Evolutionary conservation across 2,797 vertebrate genomes (phyloP).

Genomic region (Bothrops alternatus): DNA sequence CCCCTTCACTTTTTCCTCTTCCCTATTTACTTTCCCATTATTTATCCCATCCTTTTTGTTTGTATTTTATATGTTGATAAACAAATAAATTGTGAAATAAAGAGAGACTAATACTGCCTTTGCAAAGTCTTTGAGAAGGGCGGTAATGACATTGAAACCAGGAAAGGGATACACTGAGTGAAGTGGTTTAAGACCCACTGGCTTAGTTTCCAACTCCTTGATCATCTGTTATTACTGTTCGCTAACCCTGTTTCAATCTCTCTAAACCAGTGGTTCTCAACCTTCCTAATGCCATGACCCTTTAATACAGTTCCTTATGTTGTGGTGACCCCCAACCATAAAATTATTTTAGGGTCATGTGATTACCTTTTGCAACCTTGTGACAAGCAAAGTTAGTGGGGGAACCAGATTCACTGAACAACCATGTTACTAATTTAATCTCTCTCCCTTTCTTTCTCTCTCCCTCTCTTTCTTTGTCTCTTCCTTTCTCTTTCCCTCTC

Average conservation of each 20-base stretch:
- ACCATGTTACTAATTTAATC: no score
- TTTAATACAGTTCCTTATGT: no score
- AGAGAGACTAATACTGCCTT: neutral
- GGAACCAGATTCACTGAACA: no score
- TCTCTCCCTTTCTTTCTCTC: no score
- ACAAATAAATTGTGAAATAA: neutral
- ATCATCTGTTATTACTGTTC: neutral
- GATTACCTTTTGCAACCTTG: no score
- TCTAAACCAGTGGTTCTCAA: no score
- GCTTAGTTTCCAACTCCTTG: neutral
- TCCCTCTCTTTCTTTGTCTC: no score
- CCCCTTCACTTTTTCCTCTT: neutral
- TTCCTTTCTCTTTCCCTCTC: no score
- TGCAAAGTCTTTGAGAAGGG: neutral
- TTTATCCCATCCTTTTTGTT: neutral
- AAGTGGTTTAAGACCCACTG: neutral
- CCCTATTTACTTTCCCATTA: neutral
- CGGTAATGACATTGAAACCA: neutral
- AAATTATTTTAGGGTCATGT: no score
- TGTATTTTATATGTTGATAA: neutral
- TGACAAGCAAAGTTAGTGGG: no score
- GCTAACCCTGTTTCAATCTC: neutral
- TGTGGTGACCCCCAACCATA: no score
- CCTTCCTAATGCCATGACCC: no score
- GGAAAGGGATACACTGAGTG: neutral